Evolutionary conservation across 2,113 vertebrate species (phyloP), one percentile per base, ranked within the genome.

Genomic region (Fukomys damarensis): DNA sequence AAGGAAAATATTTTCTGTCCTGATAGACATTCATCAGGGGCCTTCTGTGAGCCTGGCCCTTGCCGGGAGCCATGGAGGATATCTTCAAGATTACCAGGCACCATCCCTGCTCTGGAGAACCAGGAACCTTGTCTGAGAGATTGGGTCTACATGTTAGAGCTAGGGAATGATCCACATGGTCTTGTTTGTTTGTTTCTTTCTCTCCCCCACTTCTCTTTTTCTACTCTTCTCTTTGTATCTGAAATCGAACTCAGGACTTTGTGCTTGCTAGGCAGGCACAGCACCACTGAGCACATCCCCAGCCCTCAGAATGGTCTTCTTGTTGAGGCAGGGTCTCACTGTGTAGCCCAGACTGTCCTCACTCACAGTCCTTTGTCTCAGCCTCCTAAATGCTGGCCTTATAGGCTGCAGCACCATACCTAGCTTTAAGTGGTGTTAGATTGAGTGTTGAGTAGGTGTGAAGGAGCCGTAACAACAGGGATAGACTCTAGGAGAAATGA

Each of bases 1-100:
- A 83, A 86, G 65, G 87, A 86, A 87, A 84, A 46, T 91, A 43
- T 91, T 94, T 93, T 96, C 43, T 94, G 59, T 91, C 49, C 79
- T 59, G 0, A 68, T 56, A 91, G 84, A 59, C 9, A 35, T 65
- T 96, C 49, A 35, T 83, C 52, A 49, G 41, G 66, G 56, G 49
- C n/a, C 30, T 61, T 79, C 59, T 80, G 35, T 82, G 46, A 92
- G 52, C 89, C 52, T 61, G 38, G 65, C 19, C 4, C 56, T 38
- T 97, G 80, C 95, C 68, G 63, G 86, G 61, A 96, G 46, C 77
- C 22, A 1, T 54, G 46, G 82, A 84, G 10, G 59, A 54, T 74
- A 1, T 82, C 82, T 85, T 77, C 5, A 79, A 72, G 38, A 35
- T 84, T 38, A 43, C 63, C 19, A 22, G 87, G 41, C n/a, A 58